Conservation (phyloP, 2,113 vertebrate genomes). For the Laticauda laticaudata region DNA sequence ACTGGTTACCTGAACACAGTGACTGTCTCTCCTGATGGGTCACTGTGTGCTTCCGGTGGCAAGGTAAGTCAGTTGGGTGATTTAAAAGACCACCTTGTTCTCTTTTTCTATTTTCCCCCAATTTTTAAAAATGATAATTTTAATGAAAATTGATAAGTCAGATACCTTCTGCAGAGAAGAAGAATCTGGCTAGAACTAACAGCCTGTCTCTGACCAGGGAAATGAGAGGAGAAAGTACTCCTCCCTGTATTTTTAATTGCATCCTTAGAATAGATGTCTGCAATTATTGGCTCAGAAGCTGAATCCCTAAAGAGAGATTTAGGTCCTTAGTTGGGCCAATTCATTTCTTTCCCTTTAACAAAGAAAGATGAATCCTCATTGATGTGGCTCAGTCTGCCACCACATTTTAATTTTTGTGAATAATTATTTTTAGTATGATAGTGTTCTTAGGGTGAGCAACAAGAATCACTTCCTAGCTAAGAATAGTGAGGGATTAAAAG, state of each 20-base stretch:
- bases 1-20: constrained; percentile 93
- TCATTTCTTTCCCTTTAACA: neutral
- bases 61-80: constrained; percentile 71
- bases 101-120: rapidly evolving
- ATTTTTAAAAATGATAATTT: neutral
- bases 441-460: neutral
- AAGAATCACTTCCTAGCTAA: neutral
- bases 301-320: neutral
- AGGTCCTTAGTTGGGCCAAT: neutral
- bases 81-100: too few species aligned
- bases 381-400: neutral
- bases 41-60: constrained; percentile 94
- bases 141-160: neutral
- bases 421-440: neutral
- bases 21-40: constrained; percentile 92
- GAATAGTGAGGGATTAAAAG: neutral
- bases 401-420: neutral
- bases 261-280: neutral
- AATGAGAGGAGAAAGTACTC: neutral
- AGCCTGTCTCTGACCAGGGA: neutral
- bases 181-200: neutral
- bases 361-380: neutral
- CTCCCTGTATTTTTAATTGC: neutral
- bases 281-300: neutral
- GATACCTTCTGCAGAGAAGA: neutral